Evolutionary conservation across 2,888 invertebrate species (phyloP).

Genomic region (Xestia c-nigrum): DNA sequence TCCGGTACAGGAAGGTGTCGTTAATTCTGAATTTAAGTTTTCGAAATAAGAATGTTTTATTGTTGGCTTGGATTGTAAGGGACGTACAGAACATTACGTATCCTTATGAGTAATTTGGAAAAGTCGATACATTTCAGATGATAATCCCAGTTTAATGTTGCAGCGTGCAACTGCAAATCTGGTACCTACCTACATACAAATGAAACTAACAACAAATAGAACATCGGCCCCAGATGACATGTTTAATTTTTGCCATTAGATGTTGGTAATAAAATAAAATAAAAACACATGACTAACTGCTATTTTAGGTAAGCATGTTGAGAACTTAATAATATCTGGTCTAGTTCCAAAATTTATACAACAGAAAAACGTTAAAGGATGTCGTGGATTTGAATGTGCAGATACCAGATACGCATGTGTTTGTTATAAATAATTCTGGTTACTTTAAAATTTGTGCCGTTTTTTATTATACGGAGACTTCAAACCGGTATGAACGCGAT

Average conservation of each 20-base stretch:
- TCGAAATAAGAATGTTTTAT: constrained; percentile 58
- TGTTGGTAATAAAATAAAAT: constrained; percentile 28
- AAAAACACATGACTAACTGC: constrained; percentile 17
- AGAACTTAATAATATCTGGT: constrained; percentile 27
- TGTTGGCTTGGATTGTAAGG: constrained; percentile 9
- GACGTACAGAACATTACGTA: neutral
- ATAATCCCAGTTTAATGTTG: too few species aligned
- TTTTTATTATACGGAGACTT: constrained; percentile 53
- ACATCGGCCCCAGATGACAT: too few species aligned
- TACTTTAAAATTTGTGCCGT: constrained; percentile 50
- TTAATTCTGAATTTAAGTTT: constrained; percentile 76
- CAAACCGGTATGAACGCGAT: constrained; percentile 56
- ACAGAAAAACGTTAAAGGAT: constrained; percentile 54
- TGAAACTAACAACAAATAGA: neutral
- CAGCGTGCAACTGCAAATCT: neutral
- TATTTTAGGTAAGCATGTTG: constrained; percentile 11
- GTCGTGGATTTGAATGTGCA: constrained; percentile 47
- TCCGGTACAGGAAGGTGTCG: constrained; percentile 69
- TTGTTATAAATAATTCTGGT: constrained; percentile 57
- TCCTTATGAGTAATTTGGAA: neutral
- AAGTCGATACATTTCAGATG: neutral
- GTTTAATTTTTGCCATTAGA: too few species aligned
- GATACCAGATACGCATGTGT: constrained; percentile 42
- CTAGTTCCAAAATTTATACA: constrained; percentile 34
- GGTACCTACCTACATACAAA: too few species aligned